Evolutionary conservation across 2,888 invertebrate species (phyloP).

Genomic region (Tetranychus truncatus): DNA sequence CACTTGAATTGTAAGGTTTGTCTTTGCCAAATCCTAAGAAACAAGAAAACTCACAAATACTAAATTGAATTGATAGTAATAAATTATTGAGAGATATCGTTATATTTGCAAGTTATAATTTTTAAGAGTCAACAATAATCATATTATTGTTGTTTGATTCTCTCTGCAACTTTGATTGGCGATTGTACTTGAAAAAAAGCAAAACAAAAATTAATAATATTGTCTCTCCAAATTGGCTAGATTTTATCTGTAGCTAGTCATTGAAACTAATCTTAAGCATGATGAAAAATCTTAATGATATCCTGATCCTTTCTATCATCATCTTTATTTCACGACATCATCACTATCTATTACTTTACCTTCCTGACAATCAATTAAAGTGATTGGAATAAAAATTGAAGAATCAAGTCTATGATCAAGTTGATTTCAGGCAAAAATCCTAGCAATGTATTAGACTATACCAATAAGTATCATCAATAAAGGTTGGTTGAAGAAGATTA

Average conservation of each 20-base stretch:
- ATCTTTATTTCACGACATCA: background rate
- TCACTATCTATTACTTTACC: background rate
- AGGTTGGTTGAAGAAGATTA: too few relatives aligned
- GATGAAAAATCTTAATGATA: background rate
- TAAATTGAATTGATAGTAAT: too few relatives aligned
- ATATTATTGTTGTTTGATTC: too few relatives aligned
- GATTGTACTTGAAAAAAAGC: background rate
- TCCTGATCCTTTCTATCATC: slow-evolving; percentile 1
- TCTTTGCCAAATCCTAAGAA: too few relatives aligned
- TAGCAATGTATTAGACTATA: background rate
- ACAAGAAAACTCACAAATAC: too few relatives aligned
- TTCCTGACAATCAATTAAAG: background rate
- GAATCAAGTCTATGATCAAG: background rate
- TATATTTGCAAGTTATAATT: too few relatives aligned
- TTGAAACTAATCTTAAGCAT: background rate
- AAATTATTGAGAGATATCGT: too few relatives aligned
- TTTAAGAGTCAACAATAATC: too few relatives aligned
- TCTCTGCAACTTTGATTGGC: background rate
- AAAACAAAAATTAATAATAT: background rate
- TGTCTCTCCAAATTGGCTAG: background rate
- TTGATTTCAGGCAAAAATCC: background rate
- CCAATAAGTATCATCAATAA: too few relatives aligned
- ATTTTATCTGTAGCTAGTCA: background rate
- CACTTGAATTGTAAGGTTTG: too few relatives aligned
- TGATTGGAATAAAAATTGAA: background rate